A percentile compares a stretch with the other conserved stretches of the same genome.
Evolutionary conservation across 2,888 invertebrate genomes (phyloP).

Genomic region (Lysandra bellargus): DNA sequence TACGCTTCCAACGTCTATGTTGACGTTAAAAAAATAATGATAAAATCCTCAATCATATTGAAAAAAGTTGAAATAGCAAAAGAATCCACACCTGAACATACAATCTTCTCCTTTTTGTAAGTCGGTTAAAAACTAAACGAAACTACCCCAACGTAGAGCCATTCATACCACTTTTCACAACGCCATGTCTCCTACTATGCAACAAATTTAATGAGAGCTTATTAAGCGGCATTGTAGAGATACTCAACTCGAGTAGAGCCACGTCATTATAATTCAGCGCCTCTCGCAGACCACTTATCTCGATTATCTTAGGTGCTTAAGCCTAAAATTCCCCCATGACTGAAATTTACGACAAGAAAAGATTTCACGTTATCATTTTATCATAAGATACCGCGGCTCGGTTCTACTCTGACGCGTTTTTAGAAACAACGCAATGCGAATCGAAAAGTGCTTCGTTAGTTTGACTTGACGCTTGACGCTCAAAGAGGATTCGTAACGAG

Average conservation of each 20-base stretch:
- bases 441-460: background rate
- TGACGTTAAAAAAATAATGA: too few species aligned
- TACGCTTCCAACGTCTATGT: too few species aligned
- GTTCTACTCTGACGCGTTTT: constrained; percentile 55
- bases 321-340: constrained; percentile 74
- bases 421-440: constrained; percentile 40
- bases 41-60: too few species aligned
- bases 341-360: constrained; percentile 74
- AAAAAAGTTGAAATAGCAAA: too few species aligned
- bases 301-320: constrained; percentile 77
- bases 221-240: constrained; percentile 33
- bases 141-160: background rate
- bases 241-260: constrained; percentile 44
- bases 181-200: background rate
- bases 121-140: background rate
- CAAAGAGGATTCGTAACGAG: background rate
- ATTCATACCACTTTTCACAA: background rate
- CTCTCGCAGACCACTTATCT: constrained; percentile 69
- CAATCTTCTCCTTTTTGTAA: too few species aligned
- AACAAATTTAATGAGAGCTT: constrained; percentile 6
- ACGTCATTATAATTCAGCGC: constrained; percentile 57
- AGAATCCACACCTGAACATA: too few species aligned
- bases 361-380: constrained; percentile 76
- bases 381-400: constrained; percentile 68
- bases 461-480: background rate